Evolutionary conservation across 2,888 invertebrate genomes (phyloP).

Genomic region (Drosophila peninsularis): DNA sequence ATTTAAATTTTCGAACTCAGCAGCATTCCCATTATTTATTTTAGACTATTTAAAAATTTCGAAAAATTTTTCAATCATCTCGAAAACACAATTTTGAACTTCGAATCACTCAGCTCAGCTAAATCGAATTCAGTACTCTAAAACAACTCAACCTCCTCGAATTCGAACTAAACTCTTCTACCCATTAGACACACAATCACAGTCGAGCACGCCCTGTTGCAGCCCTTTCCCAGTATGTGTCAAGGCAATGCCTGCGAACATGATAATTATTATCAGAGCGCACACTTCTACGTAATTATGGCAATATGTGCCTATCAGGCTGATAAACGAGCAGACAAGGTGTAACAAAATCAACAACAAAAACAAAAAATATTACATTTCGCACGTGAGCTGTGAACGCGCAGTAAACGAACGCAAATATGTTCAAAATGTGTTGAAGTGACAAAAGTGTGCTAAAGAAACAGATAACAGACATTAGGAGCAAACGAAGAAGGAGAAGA

Average conservation of each 20-base stretch:
- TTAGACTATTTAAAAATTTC: background rate
- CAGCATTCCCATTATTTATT: background rate
- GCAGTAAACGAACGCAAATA: conserved; percentile 15
- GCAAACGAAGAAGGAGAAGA: background rate
- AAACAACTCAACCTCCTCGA: background rate
- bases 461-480: conserved; percentile 14
- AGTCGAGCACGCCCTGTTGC: background rate
- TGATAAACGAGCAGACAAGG: conserved; percentile 26
- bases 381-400: conserved; percentile 35
- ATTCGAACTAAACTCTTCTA: too few relatives aligned
- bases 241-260: conserved; percentile 6
- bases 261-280: conserved; percentile 27
- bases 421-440: conserved; percentile 15
- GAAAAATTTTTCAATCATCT: background rate
- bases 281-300: conserved; percentile 27
- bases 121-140: background rate
- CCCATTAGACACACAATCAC: too few relatives aligned
- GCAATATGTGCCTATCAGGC: conserved; percentile 27
- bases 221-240: background rate
- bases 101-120: background rate
- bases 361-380: conserved; percentile 21
- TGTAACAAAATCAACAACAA: conserved; percentile 14
- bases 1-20: background rate
- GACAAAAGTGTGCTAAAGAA: conserved; percentile 27
- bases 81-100: background rate